Evolutionary conservation across 2,888 invertebrate genomes (phyloP).

Genomic region (Leuctra nigra): DNA sequence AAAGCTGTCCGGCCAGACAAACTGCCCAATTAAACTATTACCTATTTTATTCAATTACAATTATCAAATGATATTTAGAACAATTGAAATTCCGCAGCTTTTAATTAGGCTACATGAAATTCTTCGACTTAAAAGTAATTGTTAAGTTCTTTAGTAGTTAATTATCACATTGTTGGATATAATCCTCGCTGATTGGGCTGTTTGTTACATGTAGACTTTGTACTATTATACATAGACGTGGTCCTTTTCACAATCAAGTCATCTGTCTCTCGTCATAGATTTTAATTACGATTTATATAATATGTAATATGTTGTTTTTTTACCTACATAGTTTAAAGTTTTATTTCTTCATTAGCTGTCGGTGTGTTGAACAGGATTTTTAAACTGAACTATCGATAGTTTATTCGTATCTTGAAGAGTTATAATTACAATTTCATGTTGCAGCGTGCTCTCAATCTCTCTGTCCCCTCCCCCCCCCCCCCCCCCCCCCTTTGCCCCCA

Average conservation of each 20-base stretch:
- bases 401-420: background rate
- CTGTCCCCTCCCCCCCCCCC: background rate
- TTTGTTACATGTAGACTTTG: too few relatives aligned
- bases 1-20: too few relatives aligned
- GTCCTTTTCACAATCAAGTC: too few relatives aligned
- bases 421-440: slow-evolving; percentile 9
- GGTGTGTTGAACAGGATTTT: slow-evolving; percentile 1
- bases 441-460: background rate
- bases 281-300: slow-evolving; percentile 10
- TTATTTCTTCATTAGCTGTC: slow-evolving; percentile 13
- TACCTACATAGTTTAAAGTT: background rate
- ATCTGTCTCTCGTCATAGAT: background rate
- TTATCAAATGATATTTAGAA: too few relatives aligned
- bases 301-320: too few relatives aligned
- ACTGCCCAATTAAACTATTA: too few relatives aligned
- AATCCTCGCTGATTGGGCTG: too few relatives aligned
- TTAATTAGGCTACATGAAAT: background rate
- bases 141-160: too few relatives aligned
- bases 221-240: too few relatives aligned
- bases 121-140: background rate
- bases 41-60: too few relatives aligned
- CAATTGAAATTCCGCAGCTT: background rate
- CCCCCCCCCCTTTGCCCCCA: background rate
- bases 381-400: background rate
- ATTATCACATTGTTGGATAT: too few relatives aligned